Base-by-base conservation (phyloP, 1,140 invertebrate genomes). In the Orchestia grillus region DNA sequence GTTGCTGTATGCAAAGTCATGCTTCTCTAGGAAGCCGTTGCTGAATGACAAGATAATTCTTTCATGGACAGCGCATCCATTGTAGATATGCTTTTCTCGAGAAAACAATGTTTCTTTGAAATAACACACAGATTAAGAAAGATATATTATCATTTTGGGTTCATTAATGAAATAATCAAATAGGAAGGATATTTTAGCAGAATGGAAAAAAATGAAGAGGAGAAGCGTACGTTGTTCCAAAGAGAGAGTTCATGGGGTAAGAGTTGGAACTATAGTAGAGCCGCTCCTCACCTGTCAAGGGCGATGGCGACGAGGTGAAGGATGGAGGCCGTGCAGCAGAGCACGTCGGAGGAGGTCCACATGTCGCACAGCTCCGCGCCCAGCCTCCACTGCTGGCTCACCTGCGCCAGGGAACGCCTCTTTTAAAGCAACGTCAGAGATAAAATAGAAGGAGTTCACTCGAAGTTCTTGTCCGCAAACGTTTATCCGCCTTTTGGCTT, bases 301-400 rank as follows among this genome's bases (percentile, higher is more conserved):
- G 99, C 99, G 96, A 99, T 99, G 96, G 99, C 99, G 23, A 99
- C 98, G n/a, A 99, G 98, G 97, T 99, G 99, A 8, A 99, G 97
- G 97, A 99, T 99, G 45, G 98, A 99, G 15, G 99, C 99, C 0
- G 99, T 99, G 97, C 99, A 99, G 97, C 99, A 99, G 0, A 99
- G 98, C 19, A 99, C 99, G 97, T 99, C 99, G 96, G 98, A 98
- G 6, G 98, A 98, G 36, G 99, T 99, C 99, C 99, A 99, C 98
- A 99, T 98, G 97, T 99, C 99, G 97, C 99, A 99, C 53, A 99
- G 97, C 97, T 98, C 98, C 0, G 98, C 98, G 44, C 99, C 99
- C 88, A 99, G 97, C 96, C 98, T 98, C 99, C 99, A 99, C 95
- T 97, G 97, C 97, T 98, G 97, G 95, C 97, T 97, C 0, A 98